Conservation (phyloP, 2,888 invertebrate species). For the Drosophila rellima region DNA sequence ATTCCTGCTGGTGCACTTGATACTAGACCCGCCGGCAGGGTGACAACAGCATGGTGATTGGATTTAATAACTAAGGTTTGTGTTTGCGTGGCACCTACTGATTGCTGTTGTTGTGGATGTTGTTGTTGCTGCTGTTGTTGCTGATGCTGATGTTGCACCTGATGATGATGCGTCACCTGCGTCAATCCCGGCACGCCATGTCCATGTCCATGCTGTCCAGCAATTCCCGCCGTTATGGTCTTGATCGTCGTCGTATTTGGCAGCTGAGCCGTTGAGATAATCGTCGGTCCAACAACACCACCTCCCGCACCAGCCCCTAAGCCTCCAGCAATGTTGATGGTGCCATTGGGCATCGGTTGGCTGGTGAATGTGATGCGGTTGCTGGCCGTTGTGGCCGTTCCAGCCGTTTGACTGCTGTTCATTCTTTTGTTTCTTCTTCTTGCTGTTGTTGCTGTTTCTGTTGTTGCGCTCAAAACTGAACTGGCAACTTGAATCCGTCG, state of each 20-base stretch:
- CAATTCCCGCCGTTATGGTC: slow-evolving; percentile 83
- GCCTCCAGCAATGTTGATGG: slow-evolving; percentile 87
- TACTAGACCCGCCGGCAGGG: slow-evolving; percentile 87
- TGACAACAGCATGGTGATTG: slow-evolving; percentile 86
- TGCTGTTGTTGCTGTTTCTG: slow-evolving; percentile 31
- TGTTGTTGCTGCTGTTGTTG: slow-evolving; percentile 68
- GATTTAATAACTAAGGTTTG: slow-evolving; percentile 86
- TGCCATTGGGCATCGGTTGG: slow-evolving; percentile 90
- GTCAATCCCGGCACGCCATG: slow-evolving; percentile 78
- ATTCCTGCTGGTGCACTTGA: slow-evolving; percentile 88
- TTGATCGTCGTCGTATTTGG: slow-evolving; percentile 85
- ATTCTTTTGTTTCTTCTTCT: slow-evolving; percentile 27
- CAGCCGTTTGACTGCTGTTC: slow-evolving; percentile 84
- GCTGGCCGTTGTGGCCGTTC: slow-evolving; percentile 82
- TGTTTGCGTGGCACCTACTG: slow-evolving; percentile 86
- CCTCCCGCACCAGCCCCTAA: slow-evolving; percentile 52
- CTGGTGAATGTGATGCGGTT: slow-evolving; percentile 89
- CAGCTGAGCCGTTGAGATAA: slow-evolving; percentile 86
- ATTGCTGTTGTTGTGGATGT: slow-evolving; percentile 80
- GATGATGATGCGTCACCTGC: slow-evolving; percentile 79
- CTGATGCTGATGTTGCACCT: slow-evolving; percentile 63
- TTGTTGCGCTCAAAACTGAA: too few species aligned
- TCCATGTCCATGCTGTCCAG: slow-evolving; percentile 41
- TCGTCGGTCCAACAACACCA: slow-evolving; percentile 72
- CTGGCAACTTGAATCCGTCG: background rate